Evolutionary conservation across 1,140 invertebrate genomes (phyloP).

Genomic region (Leptinotarsa undecemlineata): DNA sequence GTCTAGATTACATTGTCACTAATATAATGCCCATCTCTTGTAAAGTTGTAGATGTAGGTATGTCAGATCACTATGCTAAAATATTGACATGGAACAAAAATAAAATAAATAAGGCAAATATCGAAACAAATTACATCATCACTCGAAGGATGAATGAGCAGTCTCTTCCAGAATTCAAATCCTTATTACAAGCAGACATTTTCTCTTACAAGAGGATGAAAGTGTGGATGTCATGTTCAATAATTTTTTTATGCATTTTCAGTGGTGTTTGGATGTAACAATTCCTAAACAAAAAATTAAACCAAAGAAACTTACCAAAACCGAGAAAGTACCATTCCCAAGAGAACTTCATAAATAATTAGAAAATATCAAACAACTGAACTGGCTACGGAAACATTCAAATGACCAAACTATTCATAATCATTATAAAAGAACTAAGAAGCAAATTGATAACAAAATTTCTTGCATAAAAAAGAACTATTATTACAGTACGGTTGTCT

Average conservation of each 20-base stretch:
- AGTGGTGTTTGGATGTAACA: too few relatives aligned
- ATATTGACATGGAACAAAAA: too few relatives aligned
- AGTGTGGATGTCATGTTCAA: not conserved
- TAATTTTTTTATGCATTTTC: too few relatives aligned
- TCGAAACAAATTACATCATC: too few relatives aligned
- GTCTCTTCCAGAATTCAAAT: too few relatives aligned
- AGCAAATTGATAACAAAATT: not conserved
- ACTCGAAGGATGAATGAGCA: too few relatives aligned
- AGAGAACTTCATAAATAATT: not conserved
- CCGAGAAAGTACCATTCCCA: not conserved
- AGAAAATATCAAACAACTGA: not conserved
- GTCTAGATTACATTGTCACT: constrained; percentile 7
- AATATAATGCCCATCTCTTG: not conserved
- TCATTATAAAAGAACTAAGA: not conserved
- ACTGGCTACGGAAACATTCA: not conserved
- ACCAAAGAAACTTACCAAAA: not conserved
- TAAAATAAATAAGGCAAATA: too few relatives aligned
- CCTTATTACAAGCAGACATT: too few relatives aligned
- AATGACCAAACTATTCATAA: not conserved
- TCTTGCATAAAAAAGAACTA: not conserved
- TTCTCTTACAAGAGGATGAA: too few relatives aligned
- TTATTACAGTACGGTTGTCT: not conserved
- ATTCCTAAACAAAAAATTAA: not conserved
- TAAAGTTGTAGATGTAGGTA: too few relatives aligned
- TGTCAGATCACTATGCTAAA: too few relatives aligned